A percentile compares a stretch with the other conserved stretches of the same genome.
These are phyloP conservation scores for Sisor rabdophorus DNA, from an alignment of 2,113 vertebrate species.

Conservation along the genomic window DNA sequence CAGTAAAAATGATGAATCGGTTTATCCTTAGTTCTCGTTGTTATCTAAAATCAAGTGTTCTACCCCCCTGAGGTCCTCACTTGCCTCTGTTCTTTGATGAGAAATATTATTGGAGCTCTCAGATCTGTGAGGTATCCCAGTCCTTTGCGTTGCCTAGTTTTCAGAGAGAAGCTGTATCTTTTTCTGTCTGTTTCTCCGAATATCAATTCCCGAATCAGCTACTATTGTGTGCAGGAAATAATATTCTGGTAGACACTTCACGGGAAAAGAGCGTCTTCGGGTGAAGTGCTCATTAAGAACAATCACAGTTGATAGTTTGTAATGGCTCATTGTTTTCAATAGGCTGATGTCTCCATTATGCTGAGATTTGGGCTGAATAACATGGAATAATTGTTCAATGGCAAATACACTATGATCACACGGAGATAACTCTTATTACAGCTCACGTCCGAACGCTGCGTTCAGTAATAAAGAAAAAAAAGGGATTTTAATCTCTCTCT, in stretches of 20 bases:
- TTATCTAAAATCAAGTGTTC: not conserved
- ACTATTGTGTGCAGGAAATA: too few species aligned
- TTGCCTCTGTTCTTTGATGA: not conserved
- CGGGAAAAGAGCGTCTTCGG: too few species aligned
- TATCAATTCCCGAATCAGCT: not conserved
- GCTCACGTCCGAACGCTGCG: not conserved
- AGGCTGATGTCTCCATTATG: not conserved
- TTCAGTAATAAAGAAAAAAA: conserved; percentile 22
- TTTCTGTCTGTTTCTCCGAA: not conserved
- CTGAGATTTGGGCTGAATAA: conserved; percentile 11
- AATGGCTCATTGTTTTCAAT: conserved; percentile 29
- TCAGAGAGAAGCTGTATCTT: not conserved
- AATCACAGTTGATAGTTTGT: conserved; percentile 32
- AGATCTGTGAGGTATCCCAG: not conserved
- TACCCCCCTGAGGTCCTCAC: not conserved
- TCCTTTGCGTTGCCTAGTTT: not conserved
- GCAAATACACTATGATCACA: conserved; percentile 3
- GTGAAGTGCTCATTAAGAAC: not conserved
- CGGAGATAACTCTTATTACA: conserved; percentile 12
- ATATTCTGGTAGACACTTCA: too few species aligned
- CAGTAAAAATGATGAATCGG: too few species aligned
- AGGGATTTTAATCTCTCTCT: conserved; percentile 18
- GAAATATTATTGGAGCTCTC: not conserved
- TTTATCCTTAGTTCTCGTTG: not conserved
- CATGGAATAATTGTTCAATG: conserved; percentile 17